Evolutionary conservation across 2,797 vertebrate genomes (phyloP).

Genomic region (Anisognathus igniventris): DNA sequence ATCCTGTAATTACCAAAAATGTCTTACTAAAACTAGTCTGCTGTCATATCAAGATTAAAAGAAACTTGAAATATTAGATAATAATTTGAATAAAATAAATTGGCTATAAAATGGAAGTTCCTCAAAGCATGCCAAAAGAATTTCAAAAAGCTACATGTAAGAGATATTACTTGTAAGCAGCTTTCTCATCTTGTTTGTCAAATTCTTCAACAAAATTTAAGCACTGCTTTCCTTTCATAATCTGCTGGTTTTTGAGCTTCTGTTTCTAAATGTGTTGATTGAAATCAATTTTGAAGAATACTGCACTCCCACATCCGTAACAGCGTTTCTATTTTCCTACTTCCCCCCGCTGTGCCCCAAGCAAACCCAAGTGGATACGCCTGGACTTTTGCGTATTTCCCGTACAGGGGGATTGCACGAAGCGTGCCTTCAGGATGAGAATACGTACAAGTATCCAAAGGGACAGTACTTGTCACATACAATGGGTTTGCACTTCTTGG

Average conservation of each 20-base stretch:
- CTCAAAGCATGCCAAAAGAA: neutral
- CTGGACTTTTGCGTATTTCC: neutral
- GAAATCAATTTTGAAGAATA: neutral
- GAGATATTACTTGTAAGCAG: neutral
- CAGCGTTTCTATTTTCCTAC: fast-evolving
- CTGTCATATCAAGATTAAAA: neutral
- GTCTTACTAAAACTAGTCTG: neutral
- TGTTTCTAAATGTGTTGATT: neutral
- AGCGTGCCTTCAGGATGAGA: neutral
- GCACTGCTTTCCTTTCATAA: neutral
- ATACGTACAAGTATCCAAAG: constrained; percentile 86
- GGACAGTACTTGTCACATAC: constrained; percentile 86
- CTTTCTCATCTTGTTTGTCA: neutral
- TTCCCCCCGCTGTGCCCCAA: neutral
- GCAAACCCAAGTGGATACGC: neutral
- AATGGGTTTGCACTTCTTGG: constrained; percentile 85
- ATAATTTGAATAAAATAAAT: neutral
- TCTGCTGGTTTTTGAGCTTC: neutral
- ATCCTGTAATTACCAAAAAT: neutral
- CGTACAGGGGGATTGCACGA: neutral
- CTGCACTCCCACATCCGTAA: neutral
- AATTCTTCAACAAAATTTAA: neutral
- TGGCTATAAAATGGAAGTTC: neutral
- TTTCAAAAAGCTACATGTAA: neutral
- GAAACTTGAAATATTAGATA: neutral